A percentile compares a stretch with the other conserved stretches of the same genome.
These are phyloP conservation scores for Lethocerus indicus DNA, from an alignment of 1,140 invertebrate species.

Conservation along the genomic window DNA sequence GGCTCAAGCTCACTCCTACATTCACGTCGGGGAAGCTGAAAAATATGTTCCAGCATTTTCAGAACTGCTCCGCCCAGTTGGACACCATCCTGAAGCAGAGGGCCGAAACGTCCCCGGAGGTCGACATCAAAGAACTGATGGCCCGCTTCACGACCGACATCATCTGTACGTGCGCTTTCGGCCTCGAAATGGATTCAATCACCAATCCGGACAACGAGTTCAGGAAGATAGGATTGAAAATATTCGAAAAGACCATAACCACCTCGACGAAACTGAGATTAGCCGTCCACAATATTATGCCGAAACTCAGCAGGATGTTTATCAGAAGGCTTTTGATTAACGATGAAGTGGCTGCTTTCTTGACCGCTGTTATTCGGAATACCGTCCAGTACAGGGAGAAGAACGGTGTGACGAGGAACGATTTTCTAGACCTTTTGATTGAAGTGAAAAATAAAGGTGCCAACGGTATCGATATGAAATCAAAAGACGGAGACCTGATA, in stretches of 20 bases:
- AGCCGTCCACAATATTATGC: too few species aligned
- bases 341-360: too few species aligned
- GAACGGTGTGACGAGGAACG: slow-evolving; percentile 29
- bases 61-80: slow-evolving; percentile 20
- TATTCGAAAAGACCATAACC: slow-evolving; percentile 14
- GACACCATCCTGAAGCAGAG: slow-evolving; percentile 25
- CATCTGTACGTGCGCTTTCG: slow-evolving; percentile 41
- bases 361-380: too few species aligned
- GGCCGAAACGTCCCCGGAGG: slow-evolving; percentile 17
- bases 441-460: slow-evolving; percentile 31
- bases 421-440: slow-evolving; percentile 35
- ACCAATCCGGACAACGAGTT: slow-evolving; percentile 29
- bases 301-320: too few species aligned
- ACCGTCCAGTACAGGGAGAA: slow-evolving; percentile 31
- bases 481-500: too few species aligned
- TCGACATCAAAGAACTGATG: slow-evolving; percentile 26
- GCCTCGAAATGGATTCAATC: slow-evolving; percentile 37
- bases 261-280: too few species aligned
- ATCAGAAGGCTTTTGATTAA: too few species aligned
- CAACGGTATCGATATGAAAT: too few species aligned
- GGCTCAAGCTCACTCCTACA: too few species aligned
- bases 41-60: too few species aligned
- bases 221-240: slow-evolving; percentile 18
- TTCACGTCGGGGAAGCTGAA: too few species aligned
- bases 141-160: slow-evolving; percentile 42